Evolutionary conservation across 2,797 vertebrate genomes (phyloP).

Genomic region (Thamnophis elegans): DNA sequence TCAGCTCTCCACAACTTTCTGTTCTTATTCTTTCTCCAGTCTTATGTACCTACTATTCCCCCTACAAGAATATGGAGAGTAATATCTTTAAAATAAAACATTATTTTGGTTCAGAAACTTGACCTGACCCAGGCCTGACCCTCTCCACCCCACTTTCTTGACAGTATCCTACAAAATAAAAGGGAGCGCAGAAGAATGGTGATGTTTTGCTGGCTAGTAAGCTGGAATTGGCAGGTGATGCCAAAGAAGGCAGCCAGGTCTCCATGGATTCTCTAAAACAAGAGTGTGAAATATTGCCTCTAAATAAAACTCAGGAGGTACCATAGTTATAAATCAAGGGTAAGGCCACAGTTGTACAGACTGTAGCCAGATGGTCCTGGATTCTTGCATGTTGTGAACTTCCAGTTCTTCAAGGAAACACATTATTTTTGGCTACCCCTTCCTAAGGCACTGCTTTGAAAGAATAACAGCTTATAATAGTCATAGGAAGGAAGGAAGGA

Average conservation of each 20-base stretch:
- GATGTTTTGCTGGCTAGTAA: not conserved
- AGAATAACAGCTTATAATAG: not conserved
- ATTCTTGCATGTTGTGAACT: not conserved
- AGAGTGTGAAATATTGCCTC: not conserved
- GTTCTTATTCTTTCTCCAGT: not conserved
- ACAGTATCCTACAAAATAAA: not conserved
- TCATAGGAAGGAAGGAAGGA: not conserved
- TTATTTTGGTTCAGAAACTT: not conserved
- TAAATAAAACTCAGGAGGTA: not conserved
- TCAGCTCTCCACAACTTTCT: not conserved
- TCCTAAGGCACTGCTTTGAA: not conserved
- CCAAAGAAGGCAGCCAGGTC: not conserved
- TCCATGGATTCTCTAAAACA: slow-evolving; percentile 1
- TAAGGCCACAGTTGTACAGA: not conserved
- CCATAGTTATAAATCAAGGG: not conserved
- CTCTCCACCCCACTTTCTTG: not conserved
- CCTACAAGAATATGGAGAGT: not conserved
- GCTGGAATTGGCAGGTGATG: not conserved
- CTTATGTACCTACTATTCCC: not conserved
- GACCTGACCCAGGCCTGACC: not conserved
- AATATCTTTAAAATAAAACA: not conserved
- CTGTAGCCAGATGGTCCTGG: not conserved
- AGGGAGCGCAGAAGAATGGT: not conserved
- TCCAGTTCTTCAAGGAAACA: not conserved
- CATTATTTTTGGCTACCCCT: not conserved